These are phyloP conservation scores for Platycheirus rosarum DNA, from an alignment of 2,888 invertebrate species.

Conservation along the genomic window DNA sequence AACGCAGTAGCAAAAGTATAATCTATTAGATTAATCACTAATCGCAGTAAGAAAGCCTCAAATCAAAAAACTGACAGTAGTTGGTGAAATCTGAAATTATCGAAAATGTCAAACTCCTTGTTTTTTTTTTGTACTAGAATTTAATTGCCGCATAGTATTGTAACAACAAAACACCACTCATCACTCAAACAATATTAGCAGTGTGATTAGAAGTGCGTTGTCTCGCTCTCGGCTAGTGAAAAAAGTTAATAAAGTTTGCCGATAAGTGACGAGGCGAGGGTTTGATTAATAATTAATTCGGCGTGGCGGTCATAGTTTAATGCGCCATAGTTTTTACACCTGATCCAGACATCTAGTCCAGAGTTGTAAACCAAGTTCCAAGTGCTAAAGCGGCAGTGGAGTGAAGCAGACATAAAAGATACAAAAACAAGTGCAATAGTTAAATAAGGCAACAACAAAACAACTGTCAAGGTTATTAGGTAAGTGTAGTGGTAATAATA, in stretches of 20 bases:
- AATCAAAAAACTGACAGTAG: not conserved
- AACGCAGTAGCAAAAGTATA: not conserved
- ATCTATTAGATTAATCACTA: not conserved
- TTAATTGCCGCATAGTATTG: conserved; percentile 24
- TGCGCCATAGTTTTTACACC: conserved; percentile 14
- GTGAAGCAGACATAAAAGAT: not conserved
- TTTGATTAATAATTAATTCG: conserved; percentile 9
- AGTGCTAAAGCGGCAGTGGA: conserved; percentile 39
- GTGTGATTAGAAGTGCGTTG: conserved; percentile 15
- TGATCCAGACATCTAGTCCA: conserved; percentile 20
- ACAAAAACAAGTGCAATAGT: conserved; percentile 33
- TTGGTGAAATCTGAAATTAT: conserved; percentile 16
- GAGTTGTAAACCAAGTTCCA: conserved; percentile 44
- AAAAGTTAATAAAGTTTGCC: not conserved
- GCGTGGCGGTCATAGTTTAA: conserved; percentile 6
- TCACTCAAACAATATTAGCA: conserved; percentile 10
- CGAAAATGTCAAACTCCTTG: conserved; percentile 14
- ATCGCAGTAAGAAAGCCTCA: not conserved
- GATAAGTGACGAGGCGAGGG: not conserved
- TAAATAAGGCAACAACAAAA: conserved; percentile 4
- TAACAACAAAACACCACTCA: conserved; percentile 26
- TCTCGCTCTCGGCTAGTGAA: not conserved
- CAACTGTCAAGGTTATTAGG: conserved; percentile 68
- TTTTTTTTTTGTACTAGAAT: not conserved
- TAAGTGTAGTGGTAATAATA: conserved; percentile 19